Base-by-base conservation (phyloP, 2,113 vertebrate species). In the Talpa occidentalis region DNA sequence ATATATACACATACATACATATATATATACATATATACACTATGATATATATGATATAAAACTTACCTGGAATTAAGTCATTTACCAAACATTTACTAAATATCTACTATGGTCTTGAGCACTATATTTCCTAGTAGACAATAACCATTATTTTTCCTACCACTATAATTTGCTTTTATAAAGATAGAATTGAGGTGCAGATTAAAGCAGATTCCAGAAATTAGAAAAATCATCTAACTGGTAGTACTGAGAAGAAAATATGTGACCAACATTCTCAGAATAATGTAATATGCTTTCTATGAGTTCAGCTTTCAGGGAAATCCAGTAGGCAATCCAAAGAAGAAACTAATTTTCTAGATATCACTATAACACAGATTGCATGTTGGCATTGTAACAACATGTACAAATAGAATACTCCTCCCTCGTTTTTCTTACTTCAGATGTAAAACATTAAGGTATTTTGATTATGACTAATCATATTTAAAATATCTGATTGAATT, bases 261-360 rank as follows among this genome's bases (percentile, higher is more conserved):
- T 0, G 0, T 93, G 52, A 73, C 79, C 70, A 80, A 72, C 14
- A 54, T 49, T 94, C 66, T 82, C 56, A 0, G 2, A 76, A n/a
- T 24, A 90, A 84, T 35, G 32, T 35, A 93, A 12, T 91, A 73
- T 73, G 84, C 81, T 6, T 93, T 83, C 93, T 80, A 64, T 67
- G n/a, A 95, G 82, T 35, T 97, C 91, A 90, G 24, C 90, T 82
- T 97, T 94, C 90, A 78, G 69, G 92, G 35, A 84, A 97, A 62
- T 72, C 64, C 37, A 91, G 82, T 6, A 86, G 85, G 59, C 22
- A 74, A 52, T 4, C 35, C 79, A 80, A 97, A 79, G 10, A 47
- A 67, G 81, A 92, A 94, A 32, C 9, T 94, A 67, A 83, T 82
- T 94, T 98, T 82, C 83, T 73, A 86, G 86, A 40, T 0, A 12